phyloP scores from a whole-genome alignment of 2,888 invertebrate species.

The Ormyrus rosae region DNA sequence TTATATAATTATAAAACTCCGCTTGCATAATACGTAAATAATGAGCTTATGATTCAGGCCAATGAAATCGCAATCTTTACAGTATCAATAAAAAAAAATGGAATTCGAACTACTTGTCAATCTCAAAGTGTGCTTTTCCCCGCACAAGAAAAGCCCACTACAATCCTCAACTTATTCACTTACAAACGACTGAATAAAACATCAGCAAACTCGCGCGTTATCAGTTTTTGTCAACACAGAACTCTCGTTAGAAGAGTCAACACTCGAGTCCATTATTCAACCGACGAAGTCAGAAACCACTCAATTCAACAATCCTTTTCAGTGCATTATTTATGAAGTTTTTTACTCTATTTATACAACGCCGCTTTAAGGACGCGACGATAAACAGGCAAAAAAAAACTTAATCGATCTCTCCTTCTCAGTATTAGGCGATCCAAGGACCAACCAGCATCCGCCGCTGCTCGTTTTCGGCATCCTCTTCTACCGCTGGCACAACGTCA shows the following conservation, averaged over 20 bases:
- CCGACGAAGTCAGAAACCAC: slow-evolving; percentile 12
- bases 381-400: too few species aligned
- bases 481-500: slow-evolving; percentile 96
- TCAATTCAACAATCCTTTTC: slow-evolving; percentile 45
- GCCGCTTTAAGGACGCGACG: too few species aligned
- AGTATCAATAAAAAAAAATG: too few species aligned
- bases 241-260: slow-evolving; percentile 40
- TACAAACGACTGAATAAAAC: slow-evolving; percentile 31
- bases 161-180: slow-evolving; percentile 4
- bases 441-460: slow-evolving; percentile 97
- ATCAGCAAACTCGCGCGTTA: background rate
- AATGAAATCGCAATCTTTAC: too few species aligned
- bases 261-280: slow-evolving; percentile 10
- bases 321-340: too few species aligned
- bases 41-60: too few species aligned
- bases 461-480: slow-evolving; percentile 95
- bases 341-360: too few species aligned
- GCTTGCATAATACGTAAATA: too few species aligned
- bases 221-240: slow-evolving; percentile 11
- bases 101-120: too few species aligned
- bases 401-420: slow-evolving; percentile 56
- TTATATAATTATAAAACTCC: background rate
- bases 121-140: too few species aligned
- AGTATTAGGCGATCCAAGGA: slow-evolving; percentile 97
- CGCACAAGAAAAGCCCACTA: background rate